Evolutionary conservation across 1,140 invertebrate species (phyloP).

Genomic region (Cephus cinctus): DNA sequence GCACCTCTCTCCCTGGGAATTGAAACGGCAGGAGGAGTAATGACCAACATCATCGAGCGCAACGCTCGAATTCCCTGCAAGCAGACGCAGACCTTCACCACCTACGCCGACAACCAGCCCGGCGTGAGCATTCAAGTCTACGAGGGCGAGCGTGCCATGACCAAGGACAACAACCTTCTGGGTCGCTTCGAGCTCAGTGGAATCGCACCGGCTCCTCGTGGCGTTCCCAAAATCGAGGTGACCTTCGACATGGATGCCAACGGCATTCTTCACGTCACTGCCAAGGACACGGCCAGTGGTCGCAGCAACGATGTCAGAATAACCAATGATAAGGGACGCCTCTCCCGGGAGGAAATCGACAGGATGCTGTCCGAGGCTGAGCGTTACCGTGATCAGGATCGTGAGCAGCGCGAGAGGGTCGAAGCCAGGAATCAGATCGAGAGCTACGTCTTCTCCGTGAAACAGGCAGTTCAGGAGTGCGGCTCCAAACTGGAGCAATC

Average conservation of each 20-base stretch:
- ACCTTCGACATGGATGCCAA: too few species aligned
- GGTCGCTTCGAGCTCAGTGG: constrained; percentile 67
- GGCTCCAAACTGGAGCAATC: constrained; percentile 41
- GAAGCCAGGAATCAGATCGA: constrained; percentile 60
- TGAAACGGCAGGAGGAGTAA: constrained; percentile 68
- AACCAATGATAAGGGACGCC: constrained; percentile 76
- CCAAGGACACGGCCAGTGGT: constrained; percentile 63
- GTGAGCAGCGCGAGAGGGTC: constrained; percentile 67
- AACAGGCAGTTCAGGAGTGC: constrained; percentile 50
- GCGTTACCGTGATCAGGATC: constrained; percentile 64
- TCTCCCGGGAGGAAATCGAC: constrained; percentile 78
- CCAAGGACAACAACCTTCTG: too few species aligned
- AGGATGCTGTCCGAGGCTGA: constrained; percentile 67
- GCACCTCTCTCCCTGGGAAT: constrained; percentile 69
- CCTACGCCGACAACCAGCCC: constrained; percentile 50
- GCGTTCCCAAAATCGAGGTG: constrained; percentile 62
- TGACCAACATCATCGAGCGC: constrained; percentile 69
- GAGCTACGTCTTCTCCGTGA: constrained; percentile 68
- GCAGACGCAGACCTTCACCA: constrained; percentile 61
- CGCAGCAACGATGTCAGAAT: constrained; percentile 74
- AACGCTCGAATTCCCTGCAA: constrained; percentile 66
- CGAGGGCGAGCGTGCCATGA: too few species aligned
- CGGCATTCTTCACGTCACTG: constrained; percentile 65
- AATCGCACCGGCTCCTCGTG: constrained; percentile 52
- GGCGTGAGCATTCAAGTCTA: constrained; percentile 63